Percentiles rank a stretch among this genome's conserved stretches.
phyloP scores from a whole-genome alignment of 2,888 invertebrate genomes.

The Sesia bembeciformis region DNA sequence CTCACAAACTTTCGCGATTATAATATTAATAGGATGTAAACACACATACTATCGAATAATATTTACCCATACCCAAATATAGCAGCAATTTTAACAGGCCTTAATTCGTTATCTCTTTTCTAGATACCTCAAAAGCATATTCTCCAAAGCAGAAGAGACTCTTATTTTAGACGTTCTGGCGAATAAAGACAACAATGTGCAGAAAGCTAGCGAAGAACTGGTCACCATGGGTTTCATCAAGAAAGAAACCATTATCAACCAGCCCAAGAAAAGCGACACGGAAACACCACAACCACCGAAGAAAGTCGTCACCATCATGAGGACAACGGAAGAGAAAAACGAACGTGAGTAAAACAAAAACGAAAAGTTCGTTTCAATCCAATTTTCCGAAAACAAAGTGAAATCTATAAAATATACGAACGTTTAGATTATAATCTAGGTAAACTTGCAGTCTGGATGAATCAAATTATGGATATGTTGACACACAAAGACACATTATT shows the following conservation, averaged over 20 bases:
- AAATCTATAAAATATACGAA: too few relatives aligned
- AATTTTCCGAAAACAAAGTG: too few relatives aligned
- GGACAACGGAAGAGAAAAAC: constrained; percentile 80
- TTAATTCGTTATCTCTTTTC: constrained; percentile 15
- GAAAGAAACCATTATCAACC: constrained; percentile 72
- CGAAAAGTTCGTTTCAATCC: too few relatives aligned
- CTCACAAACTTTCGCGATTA: too few relatives aligned
- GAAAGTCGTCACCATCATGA: constrained; percentile 77
- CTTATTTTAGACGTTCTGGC: constrained; percentile 87
- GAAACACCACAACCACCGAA: constrained; percentile 44
- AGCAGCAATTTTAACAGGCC: too few relatives aligned
- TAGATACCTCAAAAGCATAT: constrained; percentile 93
- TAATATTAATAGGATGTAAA: too few relatives aligned
- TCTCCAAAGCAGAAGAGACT: constrained; percentile 92
- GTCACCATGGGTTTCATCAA: constrained; percentile 88
- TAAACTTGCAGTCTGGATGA: too few relatives aligned
- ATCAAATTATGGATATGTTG: too few relatives aligned
- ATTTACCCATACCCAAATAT: too few relatives aligned
- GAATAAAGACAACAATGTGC: constrained; percentile 92
- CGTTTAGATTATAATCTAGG: too few relatives aligned
- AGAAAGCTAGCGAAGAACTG: constrained; percentile 88
- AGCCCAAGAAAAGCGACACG: constrained; percentile 30
- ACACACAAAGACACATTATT: too few relatives aligned
- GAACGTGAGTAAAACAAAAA: constrained; percentile 64
- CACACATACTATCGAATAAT: too few relatives aligned